Evolutionary conservation across 2,888 invertebrate species (phyloP), one percentile per base, ranked within the genome.

Genomic region (Ormyrus nitidulus): DNA sequence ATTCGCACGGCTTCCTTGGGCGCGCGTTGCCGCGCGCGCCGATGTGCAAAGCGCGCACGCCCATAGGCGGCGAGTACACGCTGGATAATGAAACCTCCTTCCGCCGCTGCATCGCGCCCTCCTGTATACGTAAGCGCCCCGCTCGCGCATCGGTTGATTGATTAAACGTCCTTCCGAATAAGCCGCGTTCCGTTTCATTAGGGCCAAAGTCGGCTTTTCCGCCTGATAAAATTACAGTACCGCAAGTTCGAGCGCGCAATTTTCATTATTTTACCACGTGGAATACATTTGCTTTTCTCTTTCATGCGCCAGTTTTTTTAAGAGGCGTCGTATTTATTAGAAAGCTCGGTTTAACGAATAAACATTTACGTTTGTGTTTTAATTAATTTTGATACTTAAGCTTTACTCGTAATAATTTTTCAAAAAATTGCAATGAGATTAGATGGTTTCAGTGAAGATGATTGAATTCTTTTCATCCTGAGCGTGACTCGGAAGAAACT

Each of bases 91-190:
- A 82, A 84, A 84, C 77, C 79, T 81, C 81, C 72, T 80, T 78
- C 80, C 83, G 66, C 68, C 73, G 71, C 69, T 74, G 69, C 46
- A 44, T 8, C 48, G 65, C n/a, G 51, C 5, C 58, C 34, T 6
- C 19, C n/a, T n/a, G 65, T 71, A 65, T 59, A 64, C 19, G 73
- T 51, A 61, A 48, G 68, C 81, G 76, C 73, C 34, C 3, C 34
- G 2, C 3, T 34, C 34, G 19, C 72, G 79, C 65, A 73, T 65
- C 82, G 56, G 19, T 65, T 83, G 82, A 84, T 84, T 84, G 84
- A 84, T 84, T 83, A 84, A 83, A 84, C 82, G 82, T 83, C 80
- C 81, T 79, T 61, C 79, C 72, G 77, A 83, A 82, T 83, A 79
- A 82, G 78, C 80, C 58, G 77, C 81, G 73, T 81, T 79, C 65